Evolutionary conservation across 2,113 vertebrate genomes (phyloP), one percentile per base, ranked within the genome.

Genomic region (Anguilla rostrata): DNA sequence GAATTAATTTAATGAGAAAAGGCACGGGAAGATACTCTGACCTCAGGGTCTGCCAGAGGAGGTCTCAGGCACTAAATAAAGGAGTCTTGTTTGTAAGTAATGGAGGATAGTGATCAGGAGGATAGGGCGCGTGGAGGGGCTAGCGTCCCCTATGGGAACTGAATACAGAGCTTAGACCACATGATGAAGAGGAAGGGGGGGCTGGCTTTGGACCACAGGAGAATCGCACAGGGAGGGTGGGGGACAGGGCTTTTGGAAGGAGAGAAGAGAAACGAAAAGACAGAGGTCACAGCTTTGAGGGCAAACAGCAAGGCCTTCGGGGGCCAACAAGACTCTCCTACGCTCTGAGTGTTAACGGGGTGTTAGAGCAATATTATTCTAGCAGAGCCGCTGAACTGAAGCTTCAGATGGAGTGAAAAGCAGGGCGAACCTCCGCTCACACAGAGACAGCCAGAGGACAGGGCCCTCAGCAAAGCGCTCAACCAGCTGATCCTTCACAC

Each of bases 21-120:
- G 1, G 71, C 71, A 34, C n/a, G 5, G 79, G 75, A 88, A 88
- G 88, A 89, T 57, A 84, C n/a, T 53, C 71, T 39, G 49, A 83
- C 85, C 86, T 88, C 63, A 85, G 88, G 89, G 90, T 87, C 71
- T 87, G 84, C 81, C 71, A 89, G 66, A 81, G 89, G 90, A 89
- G 89, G 78, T 79, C 81, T 84, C 46, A 78, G 81, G 85, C 91
- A 79, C 85, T 63, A 87, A 71, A 86, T 88, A 91, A 92, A n/a
- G n/a, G n/a, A n/a, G n/a, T n/a, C n/a, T n/a, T n/a, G n/a, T n/a
- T n/a, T n/a, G n/a, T n/a, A n/a, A n/a, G n/a, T n/a, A n/a, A n/a
- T n/a, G n/a, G n/a, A n/a, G n/a, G n/a, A n/a, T n/a, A n/a, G n/a
- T 29, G 2, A 88, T 75, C 85, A 90, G 80, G 87, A 83, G 89